Evolutionary conservation across 2,888 invertebrate genomes (phyloP).

Genomic region (Biston stratarius): DNA sequence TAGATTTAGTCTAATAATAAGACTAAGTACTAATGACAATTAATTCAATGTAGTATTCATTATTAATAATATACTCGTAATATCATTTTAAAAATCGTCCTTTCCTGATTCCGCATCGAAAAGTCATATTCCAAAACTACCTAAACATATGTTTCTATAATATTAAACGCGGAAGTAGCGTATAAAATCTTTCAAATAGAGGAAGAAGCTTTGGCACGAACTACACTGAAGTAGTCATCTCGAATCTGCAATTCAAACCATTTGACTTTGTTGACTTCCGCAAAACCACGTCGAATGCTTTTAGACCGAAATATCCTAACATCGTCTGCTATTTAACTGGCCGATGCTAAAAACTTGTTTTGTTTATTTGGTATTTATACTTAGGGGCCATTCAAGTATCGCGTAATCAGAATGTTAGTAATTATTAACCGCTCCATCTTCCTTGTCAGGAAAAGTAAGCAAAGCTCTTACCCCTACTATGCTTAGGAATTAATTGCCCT

Average conservation of each 20-base stretch:
- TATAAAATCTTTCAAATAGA: conserved; percentile 29
- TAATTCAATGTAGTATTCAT: neutral
- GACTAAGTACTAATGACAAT: too few species aligned
- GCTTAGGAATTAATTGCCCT: too few species aligned
- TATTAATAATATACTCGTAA: too few species aligned
- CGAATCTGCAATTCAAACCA: conserved; percentile 35
- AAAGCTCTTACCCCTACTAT: too few species aligned
- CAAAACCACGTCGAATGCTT: conserved; percentile 14
- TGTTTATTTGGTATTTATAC: neutral
- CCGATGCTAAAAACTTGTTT: too few species aligned
- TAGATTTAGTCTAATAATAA: too few species aligned
- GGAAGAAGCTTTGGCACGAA: conserved; percentile 42
- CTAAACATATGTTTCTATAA: conserved; percentile 3
- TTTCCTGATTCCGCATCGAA: conserved; percentile 2
- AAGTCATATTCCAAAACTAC: neutral
- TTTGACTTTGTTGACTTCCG: conserved; percentile 37
- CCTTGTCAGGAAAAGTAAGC: too few species aligned
- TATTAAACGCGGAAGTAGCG: conserved; percentile 34
- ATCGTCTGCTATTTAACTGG: conserved; percentile 5
- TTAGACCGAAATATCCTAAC: conserved; percentile 7
- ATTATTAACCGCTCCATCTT: too few species aligned
- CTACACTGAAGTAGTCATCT: conserved; percentile 27
- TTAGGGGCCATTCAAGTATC: neutral
- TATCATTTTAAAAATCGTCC: neutral
- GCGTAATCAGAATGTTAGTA: too few species aligned